Conservation (phyloP, 2,113 vertebrate genomes). For the Sterna hirundo region DNA sequence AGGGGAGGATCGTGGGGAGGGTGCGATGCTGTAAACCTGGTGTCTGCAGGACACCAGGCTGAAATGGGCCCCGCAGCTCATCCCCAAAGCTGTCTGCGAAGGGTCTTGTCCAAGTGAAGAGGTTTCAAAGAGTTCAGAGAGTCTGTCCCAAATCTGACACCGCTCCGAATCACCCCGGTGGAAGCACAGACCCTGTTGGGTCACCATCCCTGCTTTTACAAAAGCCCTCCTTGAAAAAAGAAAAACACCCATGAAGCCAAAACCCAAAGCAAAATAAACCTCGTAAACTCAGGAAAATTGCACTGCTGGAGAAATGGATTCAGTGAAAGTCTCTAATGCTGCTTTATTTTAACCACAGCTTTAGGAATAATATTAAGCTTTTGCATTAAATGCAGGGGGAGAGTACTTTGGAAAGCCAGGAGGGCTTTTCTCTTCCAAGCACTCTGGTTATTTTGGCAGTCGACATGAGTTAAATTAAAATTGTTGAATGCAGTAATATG, state of each 20-base stretch:
- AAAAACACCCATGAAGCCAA: not conserved
- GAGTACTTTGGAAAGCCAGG: not conserved
- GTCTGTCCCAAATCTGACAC: not conserved
- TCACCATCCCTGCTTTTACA: not conserved
- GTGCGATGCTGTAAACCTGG: not conserved
- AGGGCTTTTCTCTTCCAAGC: not conserved
- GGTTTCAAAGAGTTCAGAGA: not conserved
- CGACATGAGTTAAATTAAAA: not conserved
- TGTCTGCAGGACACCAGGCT: not conserved
- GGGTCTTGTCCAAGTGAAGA: not conserved
- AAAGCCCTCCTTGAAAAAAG: not conserved
- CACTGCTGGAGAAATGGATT: not conserved
- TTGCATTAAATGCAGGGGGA: not conserved
- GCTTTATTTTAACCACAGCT: not conserved
- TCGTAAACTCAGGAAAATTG: not conserved
- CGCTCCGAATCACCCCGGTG: accelerated
- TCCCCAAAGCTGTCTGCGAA: not conserved
- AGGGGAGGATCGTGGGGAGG: not conserved
- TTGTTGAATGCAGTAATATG: not conserved
- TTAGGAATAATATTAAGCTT: not conserved
- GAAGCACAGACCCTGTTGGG: not conserved
- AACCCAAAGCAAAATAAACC: not conserved
- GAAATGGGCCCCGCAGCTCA: accelerated
- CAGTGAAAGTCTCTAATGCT: not conserved
- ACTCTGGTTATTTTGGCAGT: not conserved